Conservation (phyloP, 2,888 invertebrate genomes). For the Amphiduros pacificus region DNA sequence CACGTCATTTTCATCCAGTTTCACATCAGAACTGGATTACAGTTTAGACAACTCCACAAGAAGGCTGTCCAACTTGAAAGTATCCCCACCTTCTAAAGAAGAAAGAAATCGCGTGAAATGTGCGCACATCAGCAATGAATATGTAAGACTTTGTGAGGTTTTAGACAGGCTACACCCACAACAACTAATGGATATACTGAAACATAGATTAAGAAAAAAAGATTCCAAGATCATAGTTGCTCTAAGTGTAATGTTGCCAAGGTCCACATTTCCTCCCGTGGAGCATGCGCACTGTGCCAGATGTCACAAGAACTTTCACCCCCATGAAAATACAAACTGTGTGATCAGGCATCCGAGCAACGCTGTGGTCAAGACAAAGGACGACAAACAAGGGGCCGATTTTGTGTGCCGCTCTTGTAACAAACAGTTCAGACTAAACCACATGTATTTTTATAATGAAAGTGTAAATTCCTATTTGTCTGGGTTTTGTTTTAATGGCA, state of each 20-base stretch:
- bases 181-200: constrained; percentile 7
- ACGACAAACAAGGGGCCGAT: constrained; percentile 4
- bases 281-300: constrained; percentile 17
- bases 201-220: constrained; percentile 4
- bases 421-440: constrained; percentile 3
- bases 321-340: constrained; percentile 14
- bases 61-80: no score
- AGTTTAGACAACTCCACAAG: no score
- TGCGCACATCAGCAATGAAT: constrained; percentile 22
- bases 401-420: constrained; percentile 17
- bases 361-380: constrained; percentile 3
- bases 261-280: constrained; percentile 8
- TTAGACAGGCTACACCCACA: constrained; percentile 9
- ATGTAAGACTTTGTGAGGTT: constrained; percentile 8
- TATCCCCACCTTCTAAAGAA: no score
- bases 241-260: constrained; percentile 15
- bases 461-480: constrained; percentile 16
- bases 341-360: constrained; percentile 14
- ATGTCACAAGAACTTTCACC: constrained; percentile 22
- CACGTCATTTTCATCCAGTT: no score
- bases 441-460: constrained; percentile 19
- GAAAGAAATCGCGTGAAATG: no score
- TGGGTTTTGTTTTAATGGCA: constrained; percentile 18
- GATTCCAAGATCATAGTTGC: constrained; percentile 23
- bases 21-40: no score